A percentile compares a stretch with the other conserved stretches of the same genome.
phyloP scores from a whole-genome alignment of 1,140 invertebrate genomes.

The Bombus breviceps region DNA sequence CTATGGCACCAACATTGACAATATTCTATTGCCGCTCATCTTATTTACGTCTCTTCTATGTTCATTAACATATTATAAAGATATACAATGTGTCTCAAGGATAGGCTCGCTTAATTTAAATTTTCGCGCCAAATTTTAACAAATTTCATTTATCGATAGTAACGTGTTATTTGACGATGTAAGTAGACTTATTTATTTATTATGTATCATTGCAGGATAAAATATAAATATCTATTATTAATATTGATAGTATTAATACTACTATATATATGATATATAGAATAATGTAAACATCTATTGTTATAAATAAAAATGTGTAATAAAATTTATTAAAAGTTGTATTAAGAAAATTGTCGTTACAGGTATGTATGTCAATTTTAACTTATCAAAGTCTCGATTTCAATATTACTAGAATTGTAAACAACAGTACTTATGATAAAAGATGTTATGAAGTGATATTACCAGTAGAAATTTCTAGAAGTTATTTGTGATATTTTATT shows the following conservation, averaged over 20 bases:
- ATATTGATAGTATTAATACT: no score
- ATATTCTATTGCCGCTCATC: no score
- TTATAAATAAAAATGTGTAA: background rate
- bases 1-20: background rate
- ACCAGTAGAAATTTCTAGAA: no score
- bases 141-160: background rate
- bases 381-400: background rate
- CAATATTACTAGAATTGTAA: background rate
- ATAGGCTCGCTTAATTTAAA: background rate
- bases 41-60: background rate
- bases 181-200: background rate
- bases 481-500: no score
- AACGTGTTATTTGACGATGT: background rate
- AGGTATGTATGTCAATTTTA: background rate
- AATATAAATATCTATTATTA: background rate
- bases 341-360: background rate
- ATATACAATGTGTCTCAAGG: background rate
- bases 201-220: background rate
- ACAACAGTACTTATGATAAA: no score
- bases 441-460: no score
- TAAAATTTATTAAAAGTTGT: background rate
- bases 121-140: background rate
- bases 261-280: no score
- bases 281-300: background rate
- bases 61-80: constrained; percentile 2